Base-by-base conservation (phyloP, 1,140 invertebrate species). In the Proctacanthus coquilletti region DNA sequence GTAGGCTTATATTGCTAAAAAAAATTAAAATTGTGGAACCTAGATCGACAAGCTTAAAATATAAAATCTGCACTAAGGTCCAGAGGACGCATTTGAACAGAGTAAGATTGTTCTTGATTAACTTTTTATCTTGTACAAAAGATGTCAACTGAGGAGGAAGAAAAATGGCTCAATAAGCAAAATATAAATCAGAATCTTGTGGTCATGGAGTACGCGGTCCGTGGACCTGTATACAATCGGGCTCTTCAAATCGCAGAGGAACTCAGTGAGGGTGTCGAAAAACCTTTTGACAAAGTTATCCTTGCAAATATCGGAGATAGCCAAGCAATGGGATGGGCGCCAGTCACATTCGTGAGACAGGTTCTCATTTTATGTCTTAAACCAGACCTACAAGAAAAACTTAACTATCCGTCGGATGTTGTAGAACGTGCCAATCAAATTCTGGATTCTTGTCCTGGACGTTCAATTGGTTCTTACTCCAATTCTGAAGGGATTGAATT, bases 301-400 rank as follows among this genome's bases (percentile, higher is more conserved):
- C 82, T 83, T 55, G 88, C 89, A 0, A 96, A 97, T 61, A 91
- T 97, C 51, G 93, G 93, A 32, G 93, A 97, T 66, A 91, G 88
- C 42, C 93, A 97, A 65, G 92, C 93, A 2, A 92, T 89, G 79
- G 88, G 88, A 15, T 92, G 96, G 60, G 63, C 65, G 21, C 91
- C 92, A 17, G 78, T 97, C 21, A 95, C 89, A 2, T 77, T 76
- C 50, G 66, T 75, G 38, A 61, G 72, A 41, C 71, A 82, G 68
- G n/a, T 27, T 9, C 23, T 27, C 8, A 13, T 13, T 27, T 13
- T 27, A 13, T 8, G 8, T 27, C 8, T 27, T 8, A 27, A 27
- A 9, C 23, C 23, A 27, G 8, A 8, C 13, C 23, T 27, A 27
- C 8, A 9, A 13, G 23, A 27, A 9, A 27, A 27, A 27, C 8